Evolutionary conservation across 2,888 invertebrate species (phyloP).

Genomic region (Pyralis farinalis): DNA sequence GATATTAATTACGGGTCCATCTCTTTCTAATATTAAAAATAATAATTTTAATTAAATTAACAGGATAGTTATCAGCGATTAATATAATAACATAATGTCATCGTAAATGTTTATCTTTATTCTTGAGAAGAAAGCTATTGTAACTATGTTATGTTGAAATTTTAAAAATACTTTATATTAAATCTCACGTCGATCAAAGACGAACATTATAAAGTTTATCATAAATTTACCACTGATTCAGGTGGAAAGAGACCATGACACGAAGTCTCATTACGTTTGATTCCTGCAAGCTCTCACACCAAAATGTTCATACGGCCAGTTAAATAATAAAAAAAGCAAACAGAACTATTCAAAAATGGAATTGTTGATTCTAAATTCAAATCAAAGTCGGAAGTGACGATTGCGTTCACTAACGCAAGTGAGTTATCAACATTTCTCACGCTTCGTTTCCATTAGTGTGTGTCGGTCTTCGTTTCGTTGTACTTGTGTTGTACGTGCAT

Average conservation of each 20-base stretch:
- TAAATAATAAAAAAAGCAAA: conserved; percentile 36
- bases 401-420: conserved; percentile 67
- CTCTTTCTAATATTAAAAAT: conserved; percentile 59
- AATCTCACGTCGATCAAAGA: conserved; percentile 22
- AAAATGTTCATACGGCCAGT: conserved; percentile 23
- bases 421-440: conserved; percentile 80
- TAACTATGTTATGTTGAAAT: conserved; percentile 35
- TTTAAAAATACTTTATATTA: too few species aligned
- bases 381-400: conserved; percentile 73
- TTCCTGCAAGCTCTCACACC: conserved; percentile 26
- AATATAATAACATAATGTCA: too few species aligned
- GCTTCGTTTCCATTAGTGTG: conserved; percentile 62
- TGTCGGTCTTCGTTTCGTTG: conserved; percentile 53
- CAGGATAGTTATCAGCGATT: too few species aligned
- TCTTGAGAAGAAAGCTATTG: too few species aligned
- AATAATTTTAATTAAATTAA: too few species aligned
- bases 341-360: conserved; percentile 18
- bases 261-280: conserved; percentile 31
- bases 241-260: conserved; percentile 35
- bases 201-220: conserved; percentile 32
- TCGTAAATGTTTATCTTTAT: too few species aligned
- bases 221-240: conserved; percentile 39
- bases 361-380: conserved; percentile 45
- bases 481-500: conserved; percentile 20
- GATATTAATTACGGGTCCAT: conserved; percentile 53